A percentile compares a stretch with the other conserved stretches of the same genome.
Conservation (phyloP, 2,113 vertebrate species). For the Zapus hudsonius region DNA sequence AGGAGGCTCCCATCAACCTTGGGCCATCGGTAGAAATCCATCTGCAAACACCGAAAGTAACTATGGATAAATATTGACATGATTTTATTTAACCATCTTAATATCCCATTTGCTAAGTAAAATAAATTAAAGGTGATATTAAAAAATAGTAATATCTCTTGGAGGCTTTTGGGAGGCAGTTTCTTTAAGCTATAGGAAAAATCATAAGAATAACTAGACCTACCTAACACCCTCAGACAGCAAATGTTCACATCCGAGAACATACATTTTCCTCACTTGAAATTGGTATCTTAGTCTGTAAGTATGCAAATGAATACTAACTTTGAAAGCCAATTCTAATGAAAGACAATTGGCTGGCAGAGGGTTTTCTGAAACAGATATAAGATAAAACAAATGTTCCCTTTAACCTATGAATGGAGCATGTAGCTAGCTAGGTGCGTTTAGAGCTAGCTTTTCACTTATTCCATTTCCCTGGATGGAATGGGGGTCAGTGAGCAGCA, state of each 20-base stretch:
- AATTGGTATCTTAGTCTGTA: constrained; percentile 52
- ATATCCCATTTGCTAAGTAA: constrained; percentile 26
- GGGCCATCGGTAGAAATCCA: constrained; percentile 12
- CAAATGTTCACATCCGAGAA: constrained; percentile 52
- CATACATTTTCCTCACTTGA: constrained; percentile 41
- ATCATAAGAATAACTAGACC: constrained; percentile 7
- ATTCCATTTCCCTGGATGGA: background rate
- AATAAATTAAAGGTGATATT: constrained; percentile 56
- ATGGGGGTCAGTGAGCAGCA: background rate
- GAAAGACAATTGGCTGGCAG: constrained; percentile 19
- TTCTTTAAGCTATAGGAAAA: constrained; percentile 35
- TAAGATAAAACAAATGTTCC: constrained; percentile 7
- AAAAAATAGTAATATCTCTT: constrained; percentile 21
- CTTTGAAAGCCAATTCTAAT: constrained; percentile 44
- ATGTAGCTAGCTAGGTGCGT: background rate
- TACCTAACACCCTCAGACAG: constrained; percentile 41
- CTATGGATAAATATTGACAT: constrained; percentile 57
- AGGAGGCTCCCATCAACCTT: background rate
- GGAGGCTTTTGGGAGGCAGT: background rate
- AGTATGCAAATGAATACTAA: constrained; percentile 20
- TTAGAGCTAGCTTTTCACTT: background rate
- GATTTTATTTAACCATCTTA: constrained; percentile 52
- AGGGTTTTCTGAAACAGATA: background rate
- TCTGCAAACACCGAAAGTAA: too few species aligned
- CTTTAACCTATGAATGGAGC: constrained; percentile 20